These are phyloP conservation scores for Dipodomys merriami DNA, from an alignment of 2,113 vertebrate species.

Conservation along the genomic window DNA sequence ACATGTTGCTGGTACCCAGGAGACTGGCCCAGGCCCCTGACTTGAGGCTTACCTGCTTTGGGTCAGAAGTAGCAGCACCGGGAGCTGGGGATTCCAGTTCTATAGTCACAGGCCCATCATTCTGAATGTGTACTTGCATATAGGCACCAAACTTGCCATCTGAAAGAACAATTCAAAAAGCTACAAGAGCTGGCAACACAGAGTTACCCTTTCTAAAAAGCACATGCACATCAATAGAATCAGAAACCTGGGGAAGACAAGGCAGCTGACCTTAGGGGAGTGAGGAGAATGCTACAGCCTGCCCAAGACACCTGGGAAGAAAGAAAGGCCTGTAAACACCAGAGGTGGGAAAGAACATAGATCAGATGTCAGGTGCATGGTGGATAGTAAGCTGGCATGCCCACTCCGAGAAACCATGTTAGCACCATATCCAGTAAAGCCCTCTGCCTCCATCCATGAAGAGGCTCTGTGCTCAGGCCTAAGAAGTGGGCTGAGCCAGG, in stretches of 20 bases:
- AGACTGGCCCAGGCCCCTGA: not conserved
- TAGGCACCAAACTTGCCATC: constrained; percentile 95
- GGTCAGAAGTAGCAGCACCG: constrained; percentile 85
- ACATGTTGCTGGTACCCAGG: not conserved
- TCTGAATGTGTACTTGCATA: constrained; percentile 98
- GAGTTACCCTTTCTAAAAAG: not conserved
- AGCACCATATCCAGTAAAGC: not conserved
- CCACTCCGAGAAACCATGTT: not conserved
- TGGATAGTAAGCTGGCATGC: not conserved
- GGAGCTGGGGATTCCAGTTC: constrained; percentile 91
- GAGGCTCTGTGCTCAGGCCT: not conserved
- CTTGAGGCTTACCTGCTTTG: constrained; percentile 90
- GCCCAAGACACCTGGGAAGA: not conserved
- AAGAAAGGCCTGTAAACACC: not conserved
- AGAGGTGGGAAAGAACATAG: not conserved
- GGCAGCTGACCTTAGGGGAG: not conserved
- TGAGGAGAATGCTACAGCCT: not conserved
- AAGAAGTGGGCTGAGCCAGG: too few species aligned
- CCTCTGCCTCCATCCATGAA: not conserved
- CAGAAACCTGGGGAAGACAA: not conserved
- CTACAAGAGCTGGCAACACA: not conserved
- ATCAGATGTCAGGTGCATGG: rapidly evolving
- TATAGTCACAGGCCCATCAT: constrained; percentile 97
- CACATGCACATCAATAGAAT: not conserved
- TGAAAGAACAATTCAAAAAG: constrained; percentile 79